These are phyloP conservation scores for Himalopsyche tibetana DNA, from an alignment of 2,888 invertebrate species.

Conservation along the genomic window DNA sequence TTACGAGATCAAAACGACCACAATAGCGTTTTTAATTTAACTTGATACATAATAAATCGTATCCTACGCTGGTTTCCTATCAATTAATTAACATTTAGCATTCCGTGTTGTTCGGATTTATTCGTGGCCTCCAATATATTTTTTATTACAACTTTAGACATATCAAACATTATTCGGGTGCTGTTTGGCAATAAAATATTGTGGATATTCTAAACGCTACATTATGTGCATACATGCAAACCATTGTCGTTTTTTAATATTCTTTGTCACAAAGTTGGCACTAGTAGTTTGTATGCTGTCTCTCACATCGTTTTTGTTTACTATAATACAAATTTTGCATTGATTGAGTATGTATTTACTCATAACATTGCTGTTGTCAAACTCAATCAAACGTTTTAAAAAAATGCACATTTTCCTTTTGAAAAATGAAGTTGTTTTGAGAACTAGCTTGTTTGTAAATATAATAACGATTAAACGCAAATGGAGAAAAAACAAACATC, in stretches of 20 bases:
- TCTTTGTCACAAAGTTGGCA: not conserved
- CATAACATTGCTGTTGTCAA: no score
- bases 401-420: no score
- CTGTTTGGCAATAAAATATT: constrained; percentile 1
- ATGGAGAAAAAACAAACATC: no score
- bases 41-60: constrained; percentile 37
- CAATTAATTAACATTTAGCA: constrained; percentile 28
- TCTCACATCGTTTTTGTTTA: no score
- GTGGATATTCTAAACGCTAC: not conserved
- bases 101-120: constrained; percentile 35
- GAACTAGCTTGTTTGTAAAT: no score
- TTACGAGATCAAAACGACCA: constrained; percentile 41
- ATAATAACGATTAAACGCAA: no score
- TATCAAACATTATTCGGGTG: not conserved
- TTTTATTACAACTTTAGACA: constrained; percentile 25
- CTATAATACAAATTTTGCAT: no score
- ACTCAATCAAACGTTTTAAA: no score
- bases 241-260: not conserved
- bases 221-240: not conserved
- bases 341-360: no score
- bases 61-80: constrained; percentile 16
- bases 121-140: constrained; percentile 13
- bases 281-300: no score
- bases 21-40: constrained; percentile 36
- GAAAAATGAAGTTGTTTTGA: no score